Evolutionary conservation across 37 sponge, comb jelly and placozoan species (phyloP), one percentile per base, ranked within the genome.

Genomic region (Chondrilla cf. caribensis): DNA sequence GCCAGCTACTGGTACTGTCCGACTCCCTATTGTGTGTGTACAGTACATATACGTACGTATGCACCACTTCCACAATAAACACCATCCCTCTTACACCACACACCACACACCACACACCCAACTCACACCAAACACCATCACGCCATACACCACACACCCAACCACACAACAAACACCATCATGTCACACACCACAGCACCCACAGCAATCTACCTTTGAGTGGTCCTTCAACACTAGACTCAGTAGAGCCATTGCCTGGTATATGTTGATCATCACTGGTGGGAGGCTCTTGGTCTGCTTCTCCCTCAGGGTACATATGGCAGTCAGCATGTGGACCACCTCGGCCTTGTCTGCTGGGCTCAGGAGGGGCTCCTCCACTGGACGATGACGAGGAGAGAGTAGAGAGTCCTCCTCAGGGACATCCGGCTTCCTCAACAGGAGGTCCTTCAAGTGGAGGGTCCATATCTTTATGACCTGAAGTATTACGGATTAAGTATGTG

Each of bases 331-430:
- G 65, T 82, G 85, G 6, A 58, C 36, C 24, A 87, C 92, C 71
- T 92, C 92, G 19, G 88, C 92, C 24, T 68, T 60, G 54, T 86
- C 83, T 11, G 88, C 83, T 18, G 83, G 86, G 57, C 85, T 88
- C 81, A 84, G 55, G 41, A 65, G 78, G 44, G 60, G 40, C 42
- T 37, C 41, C 41, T 73, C 76, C 40, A 42, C 44, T 17, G 41
- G 41, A 2, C 76, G 76, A 43, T 73, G 76, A 37, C 76, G 76
- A 39, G 76, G 76, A 25, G 76, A 73, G 76, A 73, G 76, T 1
- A 73, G 76, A 25, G 41, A 36, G 76, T 73, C 76, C 24, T 73
- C 76, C 44, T 39, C 24, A 39, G 41, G 76, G 24, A 39, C 76
- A 1, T 43, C 22, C 0, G 76, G 43, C 76, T 39, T 22, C 24